Conservation (phyloP, 1,140 invertebrate species). For the Branchinecta lynchi region DNA sequence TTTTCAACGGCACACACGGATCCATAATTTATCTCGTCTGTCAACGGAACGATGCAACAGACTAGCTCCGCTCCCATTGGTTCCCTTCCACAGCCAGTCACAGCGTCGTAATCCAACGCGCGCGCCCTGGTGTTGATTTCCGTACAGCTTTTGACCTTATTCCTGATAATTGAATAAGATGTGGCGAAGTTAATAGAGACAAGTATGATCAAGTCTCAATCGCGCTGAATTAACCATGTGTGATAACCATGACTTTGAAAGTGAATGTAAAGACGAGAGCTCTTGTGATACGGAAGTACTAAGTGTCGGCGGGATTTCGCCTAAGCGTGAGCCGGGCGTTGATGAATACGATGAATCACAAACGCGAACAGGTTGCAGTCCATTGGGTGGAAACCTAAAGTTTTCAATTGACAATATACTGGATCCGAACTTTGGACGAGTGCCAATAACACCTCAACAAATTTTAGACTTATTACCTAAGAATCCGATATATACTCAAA, state of each 20-base stretch:
- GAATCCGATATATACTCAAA: not conserved
- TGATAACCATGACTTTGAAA: not conserved
- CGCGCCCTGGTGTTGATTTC: conserved; percentile 6
- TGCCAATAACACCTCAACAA: conserved; percentile 16
- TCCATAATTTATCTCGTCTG: no score
- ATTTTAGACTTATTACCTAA: not conserved
- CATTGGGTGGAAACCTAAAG: conserved; percentile 37
- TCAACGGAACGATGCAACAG: no score
- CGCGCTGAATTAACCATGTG: not conserved
- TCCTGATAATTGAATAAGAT: conserved; percentile 4
- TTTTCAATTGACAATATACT: conserved; percentile 87
- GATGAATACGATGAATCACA: not conserved
- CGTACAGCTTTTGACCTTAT: not conserved
- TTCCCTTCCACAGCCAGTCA: not conserved
- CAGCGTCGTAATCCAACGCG: not conserved
- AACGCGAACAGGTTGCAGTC: not conserved
- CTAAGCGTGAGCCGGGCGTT: not conserved
- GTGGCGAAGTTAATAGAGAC: not conserved
- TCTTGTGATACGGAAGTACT: not conserved
- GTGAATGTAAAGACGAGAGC: not conserved
- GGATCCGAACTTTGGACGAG: conserved; percentile 67
- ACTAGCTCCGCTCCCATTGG: not conserved
- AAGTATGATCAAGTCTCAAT: not conserved
- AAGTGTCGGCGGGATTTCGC: not conserved
- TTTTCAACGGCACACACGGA: not conserved